phyloP scores from a whole-genome alignment of 64 coral and sea anemone genomes.

The Acropora yongei region DNA sequence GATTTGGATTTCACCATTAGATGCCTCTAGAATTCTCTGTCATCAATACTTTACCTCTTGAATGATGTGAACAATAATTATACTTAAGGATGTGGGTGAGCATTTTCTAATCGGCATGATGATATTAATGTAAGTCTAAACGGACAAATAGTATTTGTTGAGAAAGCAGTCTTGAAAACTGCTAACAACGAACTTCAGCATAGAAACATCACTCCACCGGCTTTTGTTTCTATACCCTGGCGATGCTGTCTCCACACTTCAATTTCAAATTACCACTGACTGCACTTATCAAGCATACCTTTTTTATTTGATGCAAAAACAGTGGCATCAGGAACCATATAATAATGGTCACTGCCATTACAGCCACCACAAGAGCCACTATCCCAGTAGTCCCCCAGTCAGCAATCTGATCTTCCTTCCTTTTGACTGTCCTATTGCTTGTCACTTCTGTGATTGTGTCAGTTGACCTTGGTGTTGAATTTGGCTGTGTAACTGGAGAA shows the following conservation, averaged over 20 bases:
- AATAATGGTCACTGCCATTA: background rate
- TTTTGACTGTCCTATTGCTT: background rate
- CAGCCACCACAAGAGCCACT: constrained; percentile 4
- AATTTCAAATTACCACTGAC: background rate
- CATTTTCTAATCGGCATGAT: too few relatives aligned
- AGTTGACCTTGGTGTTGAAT: background rate
- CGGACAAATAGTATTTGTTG: too few relatives aligned
- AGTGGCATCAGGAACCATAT: background rate
- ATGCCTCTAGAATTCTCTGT: too few relatives aligned
- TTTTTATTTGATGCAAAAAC: background rate
- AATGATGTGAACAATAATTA: too few relatives aligned
- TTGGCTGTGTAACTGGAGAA: background rate
- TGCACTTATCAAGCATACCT: background rate
- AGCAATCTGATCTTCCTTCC: background rate
- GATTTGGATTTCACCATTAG: too few relatives aligned
- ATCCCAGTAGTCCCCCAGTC: background rate
- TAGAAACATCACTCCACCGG: background rate
- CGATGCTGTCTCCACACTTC: background rate
- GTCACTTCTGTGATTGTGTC: background rate
- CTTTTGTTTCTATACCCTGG: too few relatives aligned
- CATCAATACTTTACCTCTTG: too few relatives aligned
- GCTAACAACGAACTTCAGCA: too few relatives aligned
- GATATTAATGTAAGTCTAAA: too few relatives aligned
- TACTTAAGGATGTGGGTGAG: too few relatives aligned
- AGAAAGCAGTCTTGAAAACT: too few relatives aligned